Evolutionary conservation across 2,888 invertebrate species (phyloP), one percentile per base, ranked within the genome.

Genomic region (Nomada fabriciana): DNA sequence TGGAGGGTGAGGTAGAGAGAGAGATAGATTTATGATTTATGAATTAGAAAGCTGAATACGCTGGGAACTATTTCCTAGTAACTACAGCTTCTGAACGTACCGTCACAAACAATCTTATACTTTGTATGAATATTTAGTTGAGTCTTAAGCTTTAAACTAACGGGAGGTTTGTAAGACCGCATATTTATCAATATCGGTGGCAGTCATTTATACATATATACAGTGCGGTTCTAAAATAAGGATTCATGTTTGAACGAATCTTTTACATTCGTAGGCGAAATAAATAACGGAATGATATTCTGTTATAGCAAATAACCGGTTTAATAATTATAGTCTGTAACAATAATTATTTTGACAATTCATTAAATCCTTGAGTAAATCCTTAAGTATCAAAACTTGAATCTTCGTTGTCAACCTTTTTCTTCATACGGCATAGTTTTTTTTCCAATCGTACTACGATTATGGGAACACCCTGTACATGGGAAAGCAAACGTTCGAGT

Each of bases 1-100:
- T 36, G 29, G 60, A 60, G 11, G 25, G 23, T 1, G 65, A 65
- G n/a, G 9, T 18, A 53, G 53, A 0, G 53, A 53, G n/a, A 53
- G 53, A 53, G 42, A 55, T 53, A 55, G 23, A 68, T 55, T 68
- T 42, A 55, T 68, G 55, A 68, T 55, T 55, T 55, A 68, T 43
- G 55, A 68, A 68, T 55, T 68, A 65, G 65, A 65, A 65, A 65
- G 65, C 25, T 52, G 65, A n/a, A 65, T 50, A 52, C 50, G 18
- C 50, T 50, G 50, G 9, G 20, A 61, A 60, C 60, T 60, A 36
- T 61, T 42, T 42, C 42, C 11, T 18, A 13, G 59, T n/a, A 5
- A 29, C 57, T 25, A 29, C 25, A 25, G 15, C 57, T 57, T 57
- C 57, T 18, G 25, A 57, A 13, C 57, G 7, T 57, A 57, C 25